Percentiles rank a stretch among this genome's conserved stretches.
These are phyloP conservation scores for Ashinkailepas kermadecensis DNA, from an alignment of 2,888 invertebrate species.

Conservation along the genomic window DNA sequence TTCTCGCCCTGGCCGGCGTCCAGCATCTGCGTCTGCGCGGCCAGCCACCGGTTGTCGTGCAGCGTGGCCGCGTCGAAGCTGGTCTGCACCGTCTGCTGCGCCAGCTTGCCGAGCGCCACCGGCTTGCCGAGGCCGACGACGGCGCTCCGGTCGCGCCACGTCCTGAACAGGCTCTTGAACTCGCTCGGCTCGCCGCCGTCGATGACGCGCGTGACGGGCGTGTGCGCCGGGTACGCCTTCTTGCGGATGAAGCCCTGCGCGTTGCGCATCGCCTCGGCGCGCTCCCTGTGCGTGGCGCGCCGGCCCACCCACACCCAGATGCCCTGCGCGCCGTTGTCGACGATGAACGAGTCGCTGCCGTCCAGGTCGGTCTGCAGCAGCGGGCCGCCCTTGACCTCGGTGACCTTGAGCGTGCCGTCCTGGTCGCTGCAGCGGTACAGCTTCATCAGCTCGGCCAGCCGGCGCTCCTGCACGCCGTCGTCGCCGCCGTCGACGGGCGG, in stretches of 20 bases:
- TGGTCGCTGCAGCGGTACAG: slow-evolving; percentile 69
- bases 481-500: slow-evolving; percentile 29
- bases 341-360: slow-evolving; percentile 60
- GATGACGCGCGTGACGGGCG: slow-evolving; percentile 66
- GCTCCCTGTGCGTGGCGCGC: slow-evolving; percentile 61
- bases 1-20: slow-evolving; percentile 81
- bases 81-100: slow-evolving; percentile 51
- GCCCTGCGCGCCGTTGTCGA: slow-evolving; percentile 67
- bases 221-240: slow-evolving; percentile 59
- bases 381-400: slow-evolving; percentile 76
- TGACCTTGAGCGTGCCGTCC: slow-evolving; percentile 71
- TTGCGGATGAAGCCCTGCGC: slow-evolving; percentile 84
- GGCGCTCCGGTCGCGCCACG: slow-evolving; percentile 54
- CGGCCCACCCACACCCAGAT: slow-evolving; percentile 92
- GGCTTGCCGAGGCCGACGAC: slow-evolving; percentile 40
- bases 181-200: slow-evolving; percentile 77
- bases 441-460: slow-evolving; percentile 46
- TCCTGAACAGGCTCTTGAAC: slow-evolving; percentile 70
- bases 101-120: slow-evolving; percentile 30
- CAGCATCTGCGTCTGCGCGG: slow-evolving; percentile 48
- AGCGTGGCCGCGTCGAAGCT: slow-evolving; percentile 75
- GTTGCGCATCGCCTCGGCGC: slow-evolving; percentile 76
- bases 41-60: slow-evolving; percentile 59
- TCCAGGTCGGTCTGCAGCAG: slow-evolving; percentile 68
- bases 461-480: slow-evolving; percentile 31